Base-by-base conservation (phyloP, 1,140 invertebrate species). In the Scaptomyza hsui region DNA sequence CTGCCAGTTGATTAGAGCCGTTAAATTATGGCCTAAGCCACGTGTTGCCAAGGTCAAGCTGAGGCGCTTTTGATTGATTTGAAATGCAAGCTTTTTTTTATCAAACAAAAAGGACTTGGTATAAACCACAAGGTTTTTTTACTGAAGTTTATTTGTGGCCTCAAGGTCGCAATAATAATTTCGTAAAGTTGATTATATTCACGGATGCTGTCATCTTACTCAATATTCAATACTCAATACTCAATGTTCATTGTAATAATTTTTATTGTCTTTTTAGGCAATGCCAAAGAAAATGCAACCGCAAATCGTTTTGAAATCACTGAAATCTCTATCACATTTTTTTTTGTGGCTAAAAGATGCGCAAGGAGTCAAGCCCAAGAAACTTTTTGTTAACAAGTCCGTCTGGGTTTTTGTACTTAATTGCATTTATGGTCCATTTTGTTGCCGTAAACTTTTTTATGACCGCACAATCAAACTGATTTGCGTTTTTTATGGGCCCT, bases 401-500 rank as follows among this genome's bases (percentile, higher is more conserved):
- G 29, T 78, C 83, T 74, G n/a, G n/a, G n/a, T n/a, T n/a, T n/a
- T n/a, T n/a, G n/a, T 48, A 51, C 35, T 60, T 86, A 85, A 85
- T 85, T 85, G 80, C 67, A 67, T 86, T 86, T 77, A 85, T 80
- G 77, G 65, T 72, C 79, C 67, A 69, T 82, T 68, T 78, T 70
- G 52, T 57, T 61, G 72, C 72, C 60, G 61, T 85, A 60, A 85
- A 85, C 68, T 35, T 81, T 82, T 82, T 83, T 73, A 85, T 81
- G 80, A 49, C 42, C 81, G 47, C 52, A 80, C 81, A 80, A 85
- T 86, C 81, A 81, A 80, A 81, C 60, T 76, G 79, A 81, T 85
- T 80, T 86, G 80, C 80, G 79, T 85, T 83, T 85, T 83, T 83
- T 83, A 83, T 86, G 61, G 55, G 48, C 59, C 62, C 75, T 55